Evolutionary conservation across 2,888 invertebrate species (phyloP).

Genomic region (Lomographa bimaculata): DNA sequence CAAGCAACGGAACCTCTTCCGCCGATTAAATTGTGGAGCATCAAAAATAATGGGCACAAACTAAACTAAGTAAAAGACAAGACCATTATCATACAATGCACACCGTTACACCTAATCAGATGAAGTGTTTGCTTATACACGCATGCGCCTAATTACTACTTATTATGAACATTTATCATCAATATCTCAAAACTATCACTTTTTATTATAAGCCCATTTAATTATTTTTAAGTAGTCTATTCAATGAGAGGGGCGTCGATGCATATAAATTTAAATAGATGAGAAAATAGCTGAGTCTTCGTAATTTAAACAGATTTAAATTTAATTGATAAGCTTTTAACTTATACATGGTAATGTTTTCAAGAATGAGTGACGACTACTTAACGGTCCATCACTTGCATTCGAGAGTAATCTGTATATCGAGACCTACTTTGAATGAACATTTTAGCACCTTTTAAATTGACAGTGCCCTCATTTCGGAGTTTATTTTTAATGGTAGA

Average conservation of each 20-base stretch:
- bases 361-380: conserved; percentile 48
- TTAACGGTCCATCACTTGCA: conserved; percentile 49
- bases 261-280: conserved; percentile 27
- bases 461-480: conserved; percentile 39
- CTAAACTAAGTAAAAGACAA: conserved; percentile 54
- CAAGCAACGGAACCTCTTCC: conserved; percentile 71
- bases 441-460: conserved; percentile 49
- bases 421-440: conserved; percentile 48
- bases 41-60: conserved; percentile 61
- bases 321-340: conserved; percentile 60
- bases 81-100: conserved; percentile 48
- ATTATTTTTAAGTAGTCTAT: conserved; percentile 48
- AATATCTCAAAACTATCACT: conserved; percentile 29
- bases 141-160: conserved; percentile 45
- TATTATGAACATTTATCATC: conserved; percentile 55
- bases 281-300: conserved; percentile 51
- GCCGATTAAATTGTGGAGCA: conserved; percentile 62
- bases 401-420: conserved; percentile 46
- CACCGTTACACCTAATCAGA: conserved; percentile 55
- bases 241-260: conserved; percentile 49
- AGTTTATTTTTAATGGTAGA: conserved; percentile 37
- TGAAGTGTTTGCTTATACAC: conserved; percentile 47
- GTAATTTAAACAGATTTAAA: conserved; percentile 49
- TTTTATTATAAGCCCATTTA: conserved; percentile 14
- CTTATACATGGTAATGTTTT: conserved; percentile 53